Percentiles rank a stretch among this genome's conserved stretches.
These are phyloP conservation scores for Montipora sp. DNA, from an alignment of 64 coral and sea anemone species.

Conservation along the genomic window DNA sequence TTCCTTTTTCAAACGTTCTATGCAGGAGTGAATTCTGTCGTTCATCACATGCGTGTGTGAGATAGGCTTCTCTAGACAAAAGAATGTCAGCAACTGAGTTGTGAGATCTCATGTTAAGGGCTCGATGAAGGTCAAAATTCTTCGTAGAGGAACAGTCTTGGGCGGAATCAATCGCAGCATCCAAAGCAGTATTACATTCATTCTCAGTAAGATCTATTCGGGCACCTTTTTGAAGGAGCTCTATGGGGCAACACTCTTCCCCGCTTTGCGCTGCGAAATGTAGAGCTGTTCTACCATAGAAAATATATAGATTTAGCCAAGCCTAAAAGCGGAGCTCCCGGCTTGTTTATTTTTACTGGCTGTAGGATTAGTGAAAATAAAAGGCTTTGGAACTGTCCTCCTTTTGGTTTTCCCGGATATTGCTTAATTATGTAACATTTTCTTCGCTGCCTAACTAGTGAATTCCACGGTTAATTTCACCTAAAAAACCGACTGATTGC, in stretches of 20 bases:
- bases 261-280: conserved; percentile 54
- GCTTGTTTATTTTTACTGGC: too few relatives aligned
- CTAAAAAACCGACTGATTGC: too few relatives aligned
- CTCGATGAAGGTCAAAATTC: neutral
- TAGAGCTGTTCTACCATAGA: conserved; percentile 6
- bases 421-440: too few relatives aligned
- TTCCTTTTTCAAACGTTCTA: conserved; percentile 5
- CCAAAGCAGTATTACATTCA: neutral
- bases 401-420: too few relatives aligned
- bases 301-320: too few relatives aligned
- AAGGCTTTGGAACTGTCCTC: too few relatives aligned
- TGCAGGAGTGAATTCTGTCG: neutral
- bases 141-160: neutral
- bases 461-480: too few relatives aligned
- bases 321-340: too few relatives aligned
- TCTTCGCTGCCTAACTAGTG: too few relatives aligned
- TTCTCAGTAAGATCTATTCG: neutral
- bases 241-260: neutral
- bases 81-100: neutral
- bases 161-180: neutral
- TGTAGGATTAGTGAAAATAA: too few relatives aligned
- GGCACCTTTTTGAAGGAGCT: neutral
- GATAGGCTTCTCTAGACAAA: neutral
- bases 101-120: conserved; percentile 7
- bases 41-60: neutral